Base-by-base conservation (phyloP, 2,113 vertebrate species). In the Cochlearius cochlearius region DNA sequence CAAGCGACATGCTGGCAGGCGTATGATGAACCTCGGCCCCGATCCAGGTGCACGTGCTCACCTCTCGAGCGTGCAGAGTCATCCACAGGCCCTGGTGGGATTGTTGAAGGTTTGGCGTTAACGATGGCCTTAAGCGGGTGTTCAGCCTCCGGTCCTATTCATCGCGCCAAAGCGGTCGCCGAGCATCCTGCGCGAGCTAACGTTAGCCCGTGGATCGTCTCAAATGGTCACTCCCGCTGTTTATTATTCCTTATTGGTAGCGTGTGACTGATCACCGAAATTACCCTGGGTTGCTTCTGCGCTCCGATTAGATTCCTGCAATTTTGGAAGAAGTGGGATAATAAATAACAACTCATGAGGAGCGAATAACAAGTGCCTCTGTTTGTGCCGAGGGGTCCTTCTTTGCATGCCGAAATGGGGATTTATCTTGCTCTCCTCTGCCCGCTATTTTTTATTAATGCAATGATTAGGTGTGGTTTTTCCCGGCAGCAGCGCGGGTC, bases 341-440 rank as follows among this genome's bases (percentile, higher is more conserved):
- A 95, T 86, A 95, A 94, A 95, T 83, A 92, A 88, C 77, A 68
- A 86, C 66, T 76, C 59, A n/a, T 17, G 58, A 90, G 88, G 20
- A 67, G 26, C 0, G 50, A 94, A 73, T 90, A 83, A 73, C 78
- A 77, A 86, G 59, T 45, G 63, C 62, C n/a, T 64, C 36, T 71
- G 30, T 67, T 64, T 90, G 72, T 81, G 76, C 38, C 5, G 5
- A 38, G 47, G 77, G 76, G 17, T 32, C 34, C 56, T 81, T 69
- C 68, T 72, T 49, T 58, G 77, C 39, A 17, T 88, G 92, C 62
- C 4, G 0, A 64, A 90, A 53, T 0, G 1, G 62, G 80, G 52
- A 52, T 47, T 86, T 87, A 22, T 30, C 74, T 38, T 29, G 23
- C 38, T 93, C 25, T 62, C 27, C 11, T 72, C 74, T 68, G 36